Evolutionary conservation across 2,113 vertebrate species (phyloP), one percentile per base, ranked within the genome.

Genomic region (Chaetorhynchus papuensis): DNA sequence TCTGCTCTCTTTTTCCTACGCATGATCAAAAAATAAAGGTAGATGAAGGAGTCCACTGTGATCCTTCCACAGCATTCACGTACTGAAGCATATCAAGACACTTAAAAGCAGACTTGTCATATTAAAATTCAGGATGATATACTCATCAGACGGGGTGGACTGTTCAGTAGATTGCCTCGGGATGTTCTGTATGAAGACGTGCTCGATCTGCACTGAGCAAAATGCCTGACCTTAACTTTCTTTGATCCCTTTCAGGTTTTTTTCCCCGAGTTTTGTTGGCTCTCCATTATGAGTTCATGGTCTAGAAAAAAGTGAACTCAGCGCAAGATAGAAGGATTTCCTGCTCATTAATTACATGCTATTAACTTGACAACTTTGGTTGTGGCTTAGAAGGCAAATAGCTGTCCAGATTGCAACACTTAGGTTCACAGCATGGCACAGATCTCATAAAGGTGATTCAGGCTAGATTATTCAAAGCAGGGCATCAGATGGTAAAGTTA

Each of bases 361-460:
- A 85, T 93, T 90, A 87, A 70, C 61, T 80, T 74, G 70, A 59
- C 77, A 94, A 60, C 47, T 85, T 87, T 91, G 6, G 2, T 64
- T 90, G 64, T 93, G 54, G 31, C 28, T 94, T 77, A 83, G 82
- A 80, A 85, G 35, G 56, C 21, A 88, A 80, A 66, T 65, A 80
- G 28, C 50, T 91, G 82, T 87, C 82, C 84, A 96, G 63, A 88
- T 77, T 94, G 84, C 47, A 87, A 69, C 15, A 68, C 49, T 94
- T 79, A 83, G 39, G 50, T 83, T 94, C 82, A 86, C 80, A 95
- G 71, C 61, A 66, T 26, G 70, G 30, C 50, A 85, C 30, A 70
- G 65, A 18, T 91, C 50, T 87, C 1, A 0, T 70, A 88, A 86
- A 95, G 92, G 68, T 87, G 82, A 92, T 85, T 86, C 79, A 83